phyloP scores from a whole-genome alignment of 2,888 invertebrate species.

The Alcis repandata region DNA sequence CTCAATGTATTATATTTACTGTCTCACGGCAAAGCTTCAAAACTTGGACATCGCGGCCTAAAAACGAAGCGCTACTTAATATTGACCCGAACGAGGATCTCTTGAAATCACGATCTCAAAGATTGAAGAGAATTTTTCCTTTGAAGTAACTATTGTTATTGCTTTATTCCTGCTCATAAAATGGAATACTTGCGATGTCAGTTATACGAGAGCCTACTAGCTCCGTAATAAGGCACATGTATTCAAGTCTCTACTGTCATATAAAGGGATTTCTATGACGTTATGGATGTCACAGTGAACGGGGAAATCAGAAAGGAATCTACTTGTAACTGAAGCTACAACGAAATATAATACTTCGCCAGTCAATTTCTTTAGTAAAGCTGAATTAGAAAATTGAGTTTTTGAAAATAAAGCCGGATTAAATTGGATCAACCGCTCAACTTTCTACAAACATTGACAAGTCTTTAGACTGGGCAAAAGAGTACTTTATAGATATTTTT shows the following conservation, averaged over 20 bases:
- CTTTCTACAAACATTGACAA: too few relatives aligned
- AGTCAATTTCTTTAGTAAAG: too few relatives aligned
- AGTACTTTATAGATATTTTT: too few relatives aligned
- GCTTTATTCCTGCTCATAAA: constrained; percentile 4
- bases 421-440: too few relatives aligned
- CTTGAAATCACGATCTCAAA: constrained; percentile 14
- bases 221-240: constrained; percentile 47
- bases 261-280: constrained; percentile 54
- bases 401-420: too few relatives aligned
- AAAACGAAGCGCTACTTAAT: constrained; percentile 18
- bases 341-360: too few relatives aligned
- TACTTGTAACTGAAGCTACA: neutral
- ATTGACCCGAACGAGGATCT: constrained; percentile 22
- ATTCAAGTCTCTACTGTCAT: constrained; percentile 53
- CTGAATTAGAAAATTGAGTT: too few relatives aligned
- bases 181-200: neutral
- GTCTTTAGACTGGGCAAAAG: too few relatives aligned
- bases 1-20: neutral
- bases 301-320: constrained; percentile 1
- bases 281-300: constrained; percentile 52
- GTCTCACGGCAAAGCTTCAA: neutral
- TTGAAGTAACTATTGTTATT: constrained; percentile 11
- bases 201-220: constrained; percentile 3
- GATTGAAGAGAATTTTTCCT: constrained; percentile 6
- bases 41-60: constrained; percentile 11